These are phyloP conservation scores for Boloria selene DNA, from an alignment of 2,888 invertebrate genomes.

Conservation along the genomic window DNA sequence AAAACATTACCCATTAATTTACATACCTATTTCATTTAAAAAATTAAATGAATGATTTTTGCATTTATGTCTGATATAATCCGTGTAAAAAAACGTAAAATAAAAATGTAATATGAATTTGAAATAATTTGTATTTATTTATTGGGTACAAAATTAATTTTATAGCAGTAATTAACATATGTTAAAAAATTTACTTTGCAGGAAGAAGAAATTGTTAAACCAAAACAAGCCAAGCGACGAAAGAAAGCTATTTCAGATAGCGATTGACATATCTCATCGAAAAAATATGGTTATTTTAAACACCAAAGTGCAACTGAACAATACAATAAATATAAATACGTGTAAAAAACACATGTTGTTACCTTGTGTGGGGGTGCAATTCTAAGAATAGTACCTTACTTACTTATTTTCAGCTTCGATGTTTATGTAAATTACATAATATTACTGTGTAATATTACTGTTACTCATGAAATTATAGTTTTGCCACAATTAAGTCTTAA, in stretches of 20 bases:
- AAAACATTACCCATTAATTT: background rate
- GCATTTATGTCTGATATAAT: no score
- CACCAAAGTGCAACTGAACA: constrained; percentile 81
- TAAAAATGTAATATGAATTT: no score
- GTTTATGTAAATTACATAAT: constrained; percentile 43
- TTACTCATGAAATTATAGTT: constrained; percentile 38
- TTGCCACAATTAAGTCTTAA: constrained; percentile 34
- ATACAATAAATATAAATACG: constrained; percentile 70
- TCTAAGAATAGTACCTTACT: constrained; percentile 70
- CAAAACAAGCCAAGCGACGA: constrained; percentile 94
- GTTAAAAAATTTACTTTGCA: constrained; percentile 60
- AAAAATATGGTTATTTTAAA: constrained; percentile 69
- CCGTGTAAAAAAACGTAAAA: no score
- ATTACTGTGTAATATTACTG: constrained; percentile 47
- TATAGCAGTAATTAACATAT: no score
- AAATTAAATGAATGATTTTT: no score
- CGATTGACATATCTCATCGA: constrained; percentile 87
- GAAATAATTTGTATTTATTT: no score
- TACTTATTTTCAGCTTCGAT: constrained; percentile 53
- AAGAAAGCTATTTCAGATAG: constrained; percentile 96
- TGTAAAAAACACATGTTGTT: constrained; percentile 52
- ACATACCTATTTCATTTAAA: no score
- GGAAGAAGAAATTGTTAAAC: constrained; percentile 95
- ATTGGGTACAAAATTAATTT: no score
- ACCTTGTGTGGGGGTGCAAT: constrained; percentile 63